Evolutionary conservation across 2,113 vertebrate species (phyloP).

Genomic region (Cephalopholis sonnerati): DNA sequence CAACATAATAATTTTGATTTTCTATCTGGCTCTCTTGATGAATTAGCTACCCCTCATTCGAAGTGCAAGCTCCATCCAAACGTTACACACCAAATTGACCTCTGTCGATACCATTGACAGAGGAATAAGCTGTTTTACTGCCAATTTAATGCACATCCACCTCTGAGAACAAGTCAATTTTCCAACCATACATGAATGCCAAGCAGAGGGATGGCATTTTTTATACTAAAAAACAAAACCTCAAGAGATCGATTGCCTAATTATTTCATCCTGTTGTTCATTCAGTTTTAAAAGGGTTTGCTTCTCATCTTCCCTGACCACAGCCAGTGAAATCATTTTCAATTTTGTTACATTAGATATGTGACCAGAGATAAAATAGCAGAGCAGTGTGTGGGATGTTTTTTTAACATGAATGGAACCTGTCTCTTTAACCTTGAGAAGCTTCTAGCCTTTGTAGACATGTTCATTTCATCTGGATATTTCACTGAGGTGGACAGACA

Average conservation of each 20-base stretch:
- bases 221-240: slow-evolving; percentile 17
- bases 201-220: not conserved
- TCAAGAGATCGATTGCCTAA: slow-evolving; percentile 4
- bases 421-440: not conserved
- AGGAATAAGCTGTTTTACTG: slow-evolving; percentile 38
- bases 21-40: slow-evolving; percentile 8
- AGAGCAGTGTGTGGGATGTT: too few species aligned
- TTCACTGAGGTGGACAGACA: not conserved
- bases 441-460: not conserved
- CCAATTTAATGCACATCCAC: slow-evolving; percentile 40
- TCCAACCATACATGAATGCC: not conserved
- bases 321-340: not conserved
- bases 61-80: slow-evolving; percentile 13
- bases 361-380: not conserved
- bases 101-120: slow-evolving; percentile 51
- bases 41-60: slow-evolving; percentile 16
- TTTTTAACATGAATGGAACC: not conserved
- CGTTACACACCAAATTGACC: slow-evolving; percentile 45
- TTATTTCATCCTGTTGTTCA: slow-evolving; percentile 1
- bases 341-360: not conserved
- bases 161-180: slow-evolving; percentile 26
- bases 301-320: not conserved
- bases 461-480: not conserved
- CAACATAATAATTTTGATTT: slow-evolving; percentile 26
- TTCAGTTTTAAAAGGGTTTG: slow-evolving; percentile 3